Conservation (phyloP, 2,113 vertebrate species). For the Tauraco erythrolophus region DNA sequence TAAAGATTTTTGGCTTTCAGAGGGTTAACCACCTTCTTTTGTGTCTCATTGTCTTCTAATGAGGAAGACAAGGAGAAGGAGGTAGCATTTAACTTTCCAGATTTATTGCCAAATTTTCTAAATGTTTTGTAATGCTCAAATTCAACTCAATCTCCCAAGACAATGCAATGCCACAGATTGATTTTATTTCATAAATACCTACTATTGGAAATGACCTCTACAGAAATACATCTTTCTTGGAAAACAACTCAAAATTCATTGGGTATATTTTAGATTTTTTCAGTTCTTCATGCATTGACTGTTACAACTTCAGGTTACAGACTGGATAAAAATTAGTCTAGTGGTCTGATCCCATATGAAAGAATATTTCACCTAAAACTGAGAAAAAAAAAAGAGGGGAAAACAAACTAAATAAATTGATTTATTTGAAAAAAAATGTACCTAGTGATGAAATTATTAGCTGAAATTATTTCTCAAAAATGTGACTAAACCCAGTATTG, state of each 20-base stretch:
- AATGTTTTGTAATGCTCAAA: neutral
- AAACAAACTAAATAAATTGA: neutral
- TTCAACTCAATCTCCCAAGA: neutral
- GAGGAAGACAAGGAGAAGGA: neutral
- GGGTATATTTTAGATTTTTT: neutral
- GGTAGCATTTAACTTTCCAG: neutral
- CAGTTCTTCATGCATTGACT: neutral
- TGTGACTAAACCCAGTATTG: neutral
- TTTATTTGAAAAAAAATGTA: neutral
- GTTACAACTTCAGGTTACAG: neutral
- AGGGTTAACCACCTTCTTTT: neutral
- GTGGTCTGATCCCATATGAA: neutral
- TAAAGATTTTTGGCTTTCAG: neutral
- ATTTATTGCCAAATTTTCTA: neutral
- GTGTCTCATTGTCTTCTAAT: neutral
- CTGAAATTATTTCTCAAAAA: neutral
- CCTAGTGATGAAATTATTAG: neutral
- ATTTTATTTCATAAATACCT: slow-evolving; percentile 4
- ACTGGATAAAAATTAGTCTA: neutral
- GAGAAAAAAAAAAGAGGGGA: neutral
- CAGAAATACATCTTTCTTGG: neutral
- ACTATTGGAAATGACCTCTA: neutral
- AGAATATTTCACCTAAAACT: neutral
- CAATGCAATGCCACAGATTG: neutral
- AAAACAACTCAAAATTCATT: neutral